Base-by-base conservation (phyloP, 2,888 invertebrate genomes). In the Trichacis sp. region DNA sequence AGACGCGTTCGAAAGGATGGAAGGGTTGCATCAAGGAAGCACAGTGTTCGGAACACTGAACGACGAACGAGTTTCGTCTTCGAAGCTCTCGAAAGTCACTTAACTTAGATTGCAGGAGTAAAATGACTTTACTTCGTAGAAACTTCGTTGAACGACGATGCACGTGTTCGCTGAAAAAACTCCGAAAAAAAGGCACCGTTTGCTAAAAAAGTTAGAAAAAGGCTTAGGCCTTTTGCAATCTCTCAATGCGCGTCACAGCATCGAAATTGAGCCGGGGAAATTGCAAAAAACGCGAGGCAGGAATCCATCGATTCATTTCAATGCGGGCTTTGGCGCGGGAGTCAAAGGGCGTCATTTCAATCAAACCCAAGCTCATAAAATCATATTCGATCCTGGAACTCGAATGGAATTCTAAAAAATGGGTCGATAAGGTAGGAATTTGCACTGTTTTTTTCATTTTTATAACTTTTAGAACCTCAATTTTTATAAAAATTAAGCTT, bases 41-140 rank as follows among this genome's bases (percentile, higher is more conserved):
- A 62, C 58, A 47, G 59, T 59, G 46, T 56, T 52, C 43, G 49
- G 17, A 51, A 55, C 59, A 59, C 59, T 30, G 36, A 68, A 51
- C 24, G 64, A 68, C 60, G 64, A 40, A 63, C 74, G 77, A 80
- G 78, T 80, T 81, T 81, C 77, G 77, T 74, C 74, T 76, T 68
- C 74, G 73, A 74, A 73, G 74, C 78, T 79, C 81, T 82, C 79
- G 81, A 81, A 83, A 83, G 83, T 83, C 83, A 83, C 83, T 83
- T 83, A 83, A 83, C 83, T 83, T 83, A 82, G 81, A 83, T 83
- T 83, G 83, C 83, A 76, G 78, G 74, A 73, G 74, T 77, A 75
- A 79, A 83, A 83, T 83, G 82, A 82, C 82, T 83, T 83, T 82
- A 83, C 81, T 79, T 82, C 73, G 72, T 66, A 70, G 69, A 81